A percentile compares a stretch with the other conserved stretches of the same genome.
These are phyloP conservation scores for Apteryx mantelli DNA, from an alignment of 2,113 vertebrate species.

Conservation along the genomic window DNA sequence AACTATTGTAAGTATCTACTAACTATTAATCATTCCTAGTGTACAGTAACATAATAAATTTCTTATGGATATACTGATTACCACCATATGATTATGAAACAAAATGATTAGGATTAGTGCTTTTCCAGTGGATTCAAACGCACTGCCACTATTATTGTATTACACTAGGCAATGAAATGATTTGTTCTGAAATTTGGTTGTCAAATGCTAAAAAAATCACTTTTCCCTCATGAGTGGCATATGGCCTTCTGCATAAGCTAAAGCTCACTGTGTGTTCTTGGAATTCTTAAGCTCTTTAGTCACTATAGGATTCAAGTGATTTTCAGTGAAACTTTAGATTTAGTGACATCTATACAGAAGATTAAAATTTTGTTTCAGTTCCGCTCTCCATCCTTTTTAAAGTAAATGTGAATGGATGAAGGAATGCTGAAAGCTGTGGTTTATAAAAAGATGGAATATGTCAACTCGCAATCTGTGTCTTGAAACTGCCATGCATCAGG, in stretches of 20 bases:
- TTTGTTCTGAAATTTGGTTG: not conserved
- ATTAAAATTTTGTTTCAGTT: not conserved
- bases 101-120: not conserved
- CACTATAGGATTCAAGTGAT: not conserved
- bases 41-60: not conserved
- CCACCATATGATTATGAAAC: not conserved
- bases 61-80: constrained; percentile 6
- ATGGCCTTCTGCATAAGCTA: not conserved
- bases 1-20: not conserved
- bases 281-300: not conserved
- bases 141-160: not conserved
- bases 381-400: not conserved
- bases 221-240: not conserved
- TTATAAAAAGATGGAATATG: not conserved
- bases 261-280: not conserved
- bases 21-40: not conserved
- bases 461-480: not conserved
- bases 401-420: not conserved
- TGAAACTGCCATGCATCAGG: not conserved
- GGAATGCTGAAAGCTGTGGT: not conserved
- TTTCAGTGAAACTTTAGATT: not conserved
- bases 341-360: not conserved
- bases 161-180: not conserved
- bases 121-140: not conserved
- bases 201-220: not conserved